Conservation (phyloP, 2,113 vertebrate genomes). For the Conger conger region DNA sequence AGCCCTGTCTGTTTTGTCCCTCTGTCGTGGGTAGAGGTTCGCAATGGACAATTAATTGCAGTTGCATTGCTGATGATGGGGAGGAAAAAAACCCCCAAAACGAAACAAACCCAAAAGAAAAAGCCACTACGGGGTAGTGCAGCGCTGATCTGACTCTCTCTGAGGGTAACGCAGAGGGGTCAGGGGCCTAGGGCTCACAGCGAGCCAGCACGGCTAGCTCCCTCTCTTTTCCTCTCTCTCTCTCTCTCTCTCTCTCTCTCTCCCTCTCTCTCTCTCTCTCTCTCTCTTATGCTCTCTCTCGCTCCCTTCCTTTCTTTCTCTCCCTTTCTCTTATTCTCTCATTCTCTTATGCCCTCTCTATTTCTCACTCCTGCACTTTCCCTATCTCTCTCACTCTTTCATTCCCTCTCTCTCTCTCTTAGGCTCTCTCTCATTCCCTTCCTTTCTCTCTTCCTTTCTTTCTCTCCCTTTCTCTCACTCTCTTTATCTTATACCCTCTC, state of each 20-base stretch:
- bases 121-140: neutral
- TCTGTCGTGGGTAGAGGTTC: conserved; percentile 27
- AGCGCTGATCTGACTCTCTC: neutral
- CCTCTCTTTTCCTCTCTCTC: neutral
- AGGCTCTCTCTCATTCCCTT: too few relatives aligned
- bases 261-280: neutral
- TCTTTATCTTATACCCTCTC: too few relatives aligned
- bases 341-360: too few relatives aligned
- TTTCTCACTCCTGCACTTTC: too few relatives aligned
- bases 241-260: too few relatives aligned
- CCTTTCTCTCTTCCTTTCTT: too few relatives aligned
- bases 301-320: too few relatives aligned
- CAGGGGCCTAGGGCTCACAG: neutral
- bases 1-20: conserved; percentile 38
- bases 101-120: neutral
- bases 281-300: too few relatives aligned
- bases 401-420: too few relatives aligned
- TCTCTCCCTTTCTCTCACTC: too few relatives aligned
- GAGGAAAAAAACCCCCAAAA: neutral
- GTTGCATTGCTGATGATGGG: neutral
- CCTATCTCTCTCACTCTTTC: too few relatives aligned
- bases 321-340: too few relatives aligned
- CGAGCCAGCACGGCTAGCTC: neutral
- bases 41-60: neutral
- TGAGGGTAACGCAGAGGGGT: neutral